A percentile compares a stretch with the other conserved stretches of the same genome.
Evolutionary conservation across 2,888 invertebrate species (phyloP).

Genomic region (Onchidella celtica): DNA sequence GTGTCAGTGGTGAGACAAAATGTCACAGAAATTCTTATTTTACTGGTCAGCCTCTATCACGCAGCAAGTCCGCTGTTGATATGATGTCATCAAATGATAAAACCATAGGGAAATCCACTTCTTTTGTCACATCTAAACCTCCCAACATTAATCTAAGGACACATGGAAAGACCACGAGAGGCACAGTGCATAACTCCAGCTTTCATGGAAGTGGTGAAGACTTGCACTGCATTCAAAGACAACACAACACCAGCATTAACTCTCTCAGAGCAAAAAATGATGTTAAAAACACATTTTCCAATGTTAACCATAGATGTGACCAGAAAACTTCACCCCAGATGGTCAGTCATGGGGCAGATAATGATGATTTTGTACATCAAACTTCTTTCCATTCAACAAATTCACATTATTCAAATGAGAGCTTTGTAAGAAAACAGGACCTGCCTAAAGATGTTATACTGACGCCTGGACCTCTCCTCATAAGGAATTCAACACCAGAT

Average conservation of each 20-base stretch:
- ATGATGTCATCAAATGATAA: too few species aligned
- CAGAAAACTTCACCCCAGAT: too few species aligned
- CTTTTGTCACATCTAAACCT: too few species aligned
- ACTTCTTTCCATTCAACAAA: background rate
- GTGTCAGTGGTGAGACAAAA: background rate
- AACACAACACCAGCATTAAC: too few species aligned
- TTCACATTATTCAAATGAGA: background rate
- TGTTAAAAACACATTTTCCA: background rate
- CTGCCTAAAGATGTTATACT: background rate
- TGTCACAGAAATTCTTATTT: background rate
- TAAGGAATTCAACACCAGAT: background rate
- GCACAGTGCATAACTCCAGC: slow-evolving; percentile 2
- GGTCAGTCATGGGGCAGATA: too few species aligned
- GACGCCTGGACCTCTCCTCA: background rate
- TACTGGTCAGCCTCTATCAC: background rate
- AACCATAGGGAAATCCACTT: too few species aligned
- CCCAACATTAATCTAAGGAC: too few species aligned
- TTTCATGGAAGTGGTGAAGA: slow-evolving; percentile 10
- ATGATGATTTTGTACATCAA: background rate
- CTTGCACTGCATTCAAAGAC: too few species aligned
- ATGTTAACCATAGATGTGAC: background rate
- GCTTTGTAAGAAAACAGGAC: background rate
- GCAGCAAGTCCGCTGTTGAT: slow-evolving; percentile 36
- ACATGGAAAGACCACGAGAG: background rate
- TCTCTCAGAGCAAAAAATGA: background rate